phyloP scores from a whole-genome alignment of 2,888 invertebrate genomes.

The Lochmaea crataegi region DNA sequence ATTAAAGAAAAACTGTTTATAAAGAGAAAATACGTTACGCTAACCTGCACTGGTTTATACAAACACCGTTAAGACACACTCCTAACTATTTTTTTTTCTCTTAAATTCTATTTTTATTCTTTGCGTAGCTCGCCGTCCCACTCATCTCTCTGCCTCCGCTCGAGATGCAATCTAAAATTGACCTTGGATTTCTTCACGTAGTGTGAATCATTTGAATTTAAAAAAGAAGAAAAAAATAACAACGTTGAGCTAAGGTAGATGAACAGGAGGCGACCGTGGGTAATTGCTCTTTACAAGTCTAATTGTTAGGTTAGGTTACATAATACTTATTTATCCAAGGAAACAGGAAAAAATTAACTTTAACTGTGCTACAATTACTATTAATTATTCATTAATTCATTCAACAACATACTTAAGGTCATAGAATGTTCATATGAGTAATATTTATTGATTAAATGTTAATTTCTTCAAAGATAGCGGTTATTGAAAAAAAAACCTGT shows the following conservation, averaged over 20 bases:
- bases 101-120: constrained; percentile 1
- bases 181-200: constrained; percentile 11
- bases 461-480: too few species aligned
- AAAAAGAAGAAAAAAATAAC: not conserved
- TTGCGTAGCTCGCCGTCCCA: constrained; percentile 5
- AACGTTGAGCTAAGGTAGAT: constrained; percentile 9
- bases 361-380: not conserved
- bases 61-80: constrained; percentile 5
- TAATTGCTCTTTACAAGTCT: constrained; percentile 9
- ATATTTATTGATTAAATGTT: not conserved
- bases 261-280: constrained; percentile 11
- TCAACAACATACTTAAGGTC: not conserved
- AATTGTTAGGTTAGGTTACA: constrained; percentile 7
- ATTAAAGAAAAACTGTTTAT: not conserved
- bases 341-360: not conserved
- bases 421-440: not conserved
- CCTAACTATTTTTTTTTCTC: not conserved
- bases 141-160: constrained; percentile 10
- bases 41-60: not conserved
- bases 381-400: not conserved
- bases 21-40: constrained; percentile 9
- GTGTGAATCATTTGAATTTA: constrained; percentile 12
- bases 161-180: constrained; percentile 9
- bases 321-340: constrained; percentile 5
- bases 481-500: not conserved